Percentiles rank a stretch among this genome's conserved stretches.
Evolutionary conservation across 2,113 vertebrate species (phyloP).

Genomic region (Atractosteus spatula): DNA sequence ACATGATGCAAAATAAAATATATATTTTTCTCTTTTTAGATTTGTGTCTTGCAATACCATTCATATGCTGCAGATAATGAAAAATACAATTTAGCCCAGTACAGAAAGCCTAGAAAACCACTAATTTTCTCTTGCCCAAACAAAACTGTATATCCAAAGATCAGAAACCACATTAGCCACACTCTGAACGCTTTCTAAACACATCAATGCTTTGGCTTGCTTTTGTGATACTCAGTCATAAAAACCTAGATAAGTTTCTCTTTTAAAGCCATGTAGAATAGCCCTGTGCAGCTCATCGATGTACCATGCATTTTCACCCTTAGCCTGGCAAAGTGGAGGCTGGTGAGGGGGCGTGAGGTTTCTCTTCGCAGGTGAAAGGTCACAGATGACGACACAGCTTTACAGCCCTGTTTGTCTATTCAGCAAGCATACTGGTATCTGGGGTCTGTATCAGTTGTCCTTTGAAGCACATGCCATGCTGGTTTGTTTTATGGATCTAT

Average conservation of each 20-base stretch:
- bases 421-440: not conserved
- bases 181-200: constrained; percentile 38
- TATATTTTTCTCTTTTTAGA: no score
- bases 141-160: constrained; percentile 40
- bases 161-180: constrained; percentile 41
- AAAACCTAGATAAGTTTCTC: not conserved
- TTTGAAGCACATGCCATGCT: not conserved
- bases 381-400: constrained; percentile 35
- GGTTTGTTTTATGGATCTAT: constrained; percentile 9
- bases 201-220: constrained; percentile 47
- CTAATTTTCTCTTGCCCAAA: constrained; percentile 42
- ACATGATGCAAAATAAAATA: no score
- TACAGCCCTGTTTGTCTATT: not conserved
- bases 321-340: constrained; percentile 28
- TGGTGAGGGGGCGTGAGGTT: constrained; percentile 32
- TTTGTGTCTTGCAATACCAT: no score
- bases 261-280: constrained; percentile 18
- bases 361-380: constrained; percentile 42
- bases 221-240: constrained; percentile 43
- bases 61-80: no score
- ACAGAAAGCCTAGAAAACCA: not conserved
- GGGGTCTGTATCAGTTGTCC: not conserved
- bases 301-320: not conserved
- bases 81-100: no score
- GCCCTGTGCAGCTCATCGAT: constrained; percentile 11